phyloP scores from a whole-genome alignment of 2,797 vertebrate species.

The Typhlichthys eigenmanni region DNA sequence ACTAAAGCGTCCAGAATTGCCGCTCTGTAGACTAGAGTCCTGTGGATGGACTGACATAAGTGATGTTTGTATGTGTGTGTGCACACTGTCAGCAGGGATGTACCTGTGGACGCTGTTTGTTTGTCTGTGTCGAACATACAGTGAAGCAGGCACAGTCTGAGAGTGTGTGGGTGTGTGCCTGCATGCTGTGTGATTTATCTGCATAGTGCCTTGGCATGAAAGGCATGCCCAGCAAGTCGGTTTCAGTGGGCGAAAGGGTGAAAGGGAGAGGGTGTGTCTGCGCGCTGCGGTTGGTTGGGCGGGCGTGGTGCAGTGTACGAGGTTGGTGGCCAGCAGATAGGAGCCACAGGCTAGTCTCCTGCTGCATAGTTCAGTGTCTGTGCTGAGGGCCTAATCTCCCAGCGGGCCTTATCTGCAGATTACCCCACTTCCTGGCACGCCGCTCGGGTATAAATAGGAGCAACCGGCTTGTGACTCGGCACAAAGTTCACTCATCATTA shows the following conservation, averaged over 20 bases:
- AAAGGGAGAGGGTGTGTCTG: conserved; percentile 39
- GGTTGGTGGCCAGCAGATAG: conserved; percentile 42
- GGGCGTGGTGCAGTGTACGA: conserved; percentile 44
- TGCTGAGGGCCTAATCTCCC: conserved; percentile 45
- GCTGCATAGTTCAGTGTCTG: conserved; percentile 34
- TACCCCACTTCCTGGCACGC: conserved; percentile 30
- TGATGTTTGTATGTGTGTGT: too few relatives aligned
- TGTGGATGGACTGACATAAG: too few relatives aligned
- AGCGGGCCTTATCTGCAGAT: conserved; percentile 56
- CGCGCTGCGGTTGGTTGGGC: conserved; percentile 18
- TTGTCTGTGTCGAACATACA: not conserved
- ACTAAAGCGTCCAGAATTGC: too few relatives aligned
- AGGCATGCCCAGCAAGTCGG: conserved; percentile 41
- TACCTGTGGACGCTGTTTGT: not conserved
- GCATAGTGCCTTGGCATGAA: not conserved
- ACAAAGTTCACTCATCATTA: conserved; percentile 41
- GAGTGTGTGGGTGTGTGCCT: not conserved
- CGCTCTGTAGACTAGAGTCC: too few relatives aligned
- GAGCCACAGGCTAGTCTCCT: conserved; percentile 14
- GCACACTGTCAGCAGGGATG: too few relatives aligned
- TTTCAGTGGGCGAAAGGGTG: conserved; percentile 33
- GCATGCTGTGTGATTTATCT: not conserved
- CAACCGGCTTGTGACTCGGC: conserved; percentile 35
- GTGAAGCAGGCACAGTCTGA: not conserved
- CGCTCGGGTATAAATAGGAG: conserved; percentile 53